A percentile compares a stretch with the other conserved stretches of the same genome.
phyloP scores from a whole-genome alignment of 2,797 vertebrate species.

The Sebastes diaconus region DNA sequence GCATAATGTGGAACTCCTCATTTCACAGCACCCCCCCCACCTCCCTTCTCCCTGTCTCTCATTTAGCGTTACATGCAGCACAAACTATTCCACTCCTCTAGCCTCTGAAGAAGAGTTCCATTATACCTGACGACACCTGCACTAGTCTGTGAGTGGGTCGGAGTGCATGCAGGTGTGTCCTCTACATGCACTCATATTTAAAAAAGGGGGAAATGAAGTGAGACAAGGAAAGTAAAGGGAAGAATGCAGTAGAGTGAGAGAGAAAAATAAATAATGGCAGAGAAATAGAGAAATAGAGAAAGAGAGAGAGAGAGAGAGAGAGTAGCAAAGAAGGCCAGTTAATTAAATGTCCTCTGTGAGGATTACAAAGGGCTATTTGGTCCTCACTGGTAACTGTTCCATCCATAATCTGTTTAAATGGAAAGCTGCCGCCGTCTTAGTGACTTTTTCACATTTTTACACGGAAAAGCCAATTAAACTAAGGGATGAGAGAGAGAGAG shows the following conservation, averaged over 20 bases:
- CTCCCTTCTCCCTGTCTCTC: neutral
- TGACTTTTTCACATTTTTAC: slow-evolving; percentile 71
- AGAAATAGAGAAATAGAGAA: neutral
- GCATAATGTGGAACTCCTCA: slow-evolving; percentile 25
- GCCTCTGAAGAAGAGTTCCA: slow-evolving; percentile 15
- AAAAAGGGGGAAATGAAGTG: neutral
- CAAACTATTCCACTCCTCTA: slow-evolving; percentile 15
- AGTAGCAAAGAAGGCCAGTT: slow-evolving; percentile 58
- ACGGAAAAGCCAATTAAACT: slow-evolving; percentile 76
- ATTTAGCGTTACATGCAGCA: slow-evolving; percentile 42
- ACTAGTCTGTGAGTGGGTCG: neutral
- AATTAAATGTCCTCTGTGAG: slow-evolving; percentile 81
- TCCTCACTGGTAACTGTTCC: slow-evolving; percentile 72
- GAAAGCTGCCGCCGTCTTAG: slow-evolving; percentile 61
- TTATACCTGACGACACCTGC: slow-evolving; percentile 30
- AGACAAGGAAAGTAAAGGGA: neutral
- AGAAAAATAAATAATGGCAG: neutral
- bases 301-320: neutral
- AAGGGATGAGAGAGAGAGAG: slow-evolving; percentile 37
- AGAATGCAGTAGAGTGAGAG: neutral
- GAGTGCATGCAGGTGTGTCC: neutral
- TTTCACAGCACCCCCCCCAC: neutral
- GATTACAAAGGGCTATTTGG: slow-evolving; percentile 79
- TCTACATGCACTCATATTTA: neutral
- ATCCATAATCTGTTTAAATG: slow-evolving; percentile 78